Evolutionary conservation across 2,888 invertebrate species (phyloP).

Genomic region (Lepidocyrtoides sp.): DNA sequence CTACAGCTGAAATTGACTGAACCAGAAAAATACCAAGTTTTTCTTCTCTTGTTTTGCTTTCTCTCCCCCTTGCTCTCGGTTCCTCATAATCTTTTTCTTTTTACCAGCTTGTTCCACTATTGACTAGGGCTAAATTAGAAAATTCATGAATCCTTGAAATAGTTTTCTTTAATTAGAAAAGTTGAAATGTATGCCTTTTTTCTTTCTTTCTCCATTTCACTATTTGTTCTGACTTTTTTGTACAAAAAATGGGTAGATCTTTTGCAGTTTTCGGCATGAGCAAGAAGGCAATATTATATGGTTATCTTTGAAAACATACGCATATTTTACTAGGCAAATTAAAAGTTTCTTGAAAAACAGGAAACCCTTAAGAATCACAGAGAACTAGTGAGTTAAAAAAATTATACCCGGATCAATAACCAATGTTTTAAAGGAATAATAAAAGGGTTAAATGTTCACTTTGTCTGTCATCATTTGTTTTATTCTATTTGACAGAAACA

Average conservation of each 20-base stretch:
- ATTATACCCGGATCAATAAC: too few species aligned
- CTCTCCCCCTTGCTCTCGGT: too few species aligned
- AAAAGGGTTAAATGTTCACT: not conserved
- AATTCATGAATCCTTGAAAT: slow-evolving; percentile 72
- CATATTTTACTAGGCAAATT: slow-evolving; percentile 21
- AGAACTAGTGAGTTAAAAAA: too few species aligned
- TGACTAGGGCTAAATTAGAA: slow-evolving; percentile 69
- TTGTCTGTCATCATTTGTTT: not conserved
- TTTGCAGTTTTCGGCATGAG: too few species aligned
- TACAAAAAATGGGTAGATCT: not conserved
- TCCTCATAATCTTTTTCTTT: slow-evolving; percentile 16
- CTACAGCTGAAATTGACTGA: slow-evolving; percentile 56
- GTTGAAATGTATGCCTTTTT: slow-evolving; percentile 67
- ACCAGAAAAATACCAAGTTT: slow-evolving; percentile 61
- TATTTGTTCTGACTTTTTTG: not conserved
- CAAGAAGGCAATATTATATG: not conserved
- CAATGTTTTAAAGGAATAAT: too few species aligned
- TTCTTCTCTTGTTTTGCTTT: not conserved
- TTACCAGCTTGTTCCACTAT: not conserved
- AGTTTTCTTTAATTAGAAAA: slow-evolving; percentile 76
- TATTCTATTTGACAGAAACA: not conserved
- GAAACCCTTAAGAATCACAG: too few species aligned
- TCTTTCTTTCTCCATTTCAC: slow-evolving; percentile 1
- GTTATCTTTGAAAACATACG: not conserved
- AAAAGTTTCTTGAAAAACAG: not conserved